Conservation (phyloP, 2,113 vertebrate genomes). For the Lanius collurio region DNA sequence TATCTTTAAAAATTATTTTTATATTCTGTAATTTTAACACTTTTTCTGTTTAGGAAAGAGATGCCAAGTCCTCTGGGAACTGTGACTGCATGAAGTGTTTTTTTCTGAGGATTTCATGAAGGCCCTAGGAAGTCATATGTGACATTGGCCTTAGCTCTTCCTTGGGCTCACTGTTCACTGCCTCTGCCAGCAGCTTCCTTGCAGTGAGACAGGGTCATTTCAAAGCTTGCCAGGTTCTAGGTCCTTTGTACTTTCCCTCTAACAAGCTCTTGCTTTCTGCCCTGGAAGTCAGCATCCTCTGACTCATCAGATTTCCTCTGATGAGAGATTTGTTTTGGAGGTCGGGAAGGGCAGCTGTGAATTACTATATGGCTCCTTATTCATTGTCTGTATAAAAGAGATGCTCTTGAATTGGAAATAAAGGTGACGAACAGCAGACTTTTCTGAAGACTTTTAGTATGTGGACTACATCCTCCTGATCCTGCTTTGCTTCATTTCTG, state of each 20-base stretch:
- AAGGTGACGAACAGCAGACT: background rate
- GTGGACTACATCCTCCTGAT: background rate
- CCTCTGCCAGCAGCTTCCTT: background rate
- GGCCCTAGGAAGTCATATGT: rapidly evolving
- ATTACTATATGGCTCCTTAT: background rate
- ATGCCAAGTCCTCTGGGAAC: background rate
- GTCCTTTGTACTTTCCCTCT: background rate
- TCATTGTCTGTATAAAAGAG: background rate
- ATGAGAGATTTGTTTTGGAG: background rate
- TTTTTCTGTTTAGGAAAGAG: background rate
- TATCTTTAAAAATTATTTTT: background rate
- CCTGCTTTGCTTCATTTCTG: background rate
- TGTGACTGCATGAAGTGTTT: background rate
- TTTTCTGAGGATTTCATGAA: background rate
- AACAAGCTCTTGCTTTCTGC: background rate
- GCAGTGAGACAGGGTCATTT: background rate
- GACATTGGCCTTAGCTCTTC: background rate
- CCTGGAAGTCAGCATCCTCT: background rate
- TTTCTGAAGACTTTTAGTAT: background rate
- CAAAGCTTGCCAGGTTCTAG: background rate
- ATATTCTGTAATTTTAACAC: background rate
- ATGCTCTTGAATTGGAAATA: background rate
- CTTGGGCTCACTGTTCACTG: rapidly evolving
- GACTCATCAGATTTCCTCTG: background rate
- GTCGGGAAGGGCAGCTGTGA: background rate